Base-by-base conservation (phyloP, 2,797 vertebrate species). In the Xenopus petersii region DNA sequence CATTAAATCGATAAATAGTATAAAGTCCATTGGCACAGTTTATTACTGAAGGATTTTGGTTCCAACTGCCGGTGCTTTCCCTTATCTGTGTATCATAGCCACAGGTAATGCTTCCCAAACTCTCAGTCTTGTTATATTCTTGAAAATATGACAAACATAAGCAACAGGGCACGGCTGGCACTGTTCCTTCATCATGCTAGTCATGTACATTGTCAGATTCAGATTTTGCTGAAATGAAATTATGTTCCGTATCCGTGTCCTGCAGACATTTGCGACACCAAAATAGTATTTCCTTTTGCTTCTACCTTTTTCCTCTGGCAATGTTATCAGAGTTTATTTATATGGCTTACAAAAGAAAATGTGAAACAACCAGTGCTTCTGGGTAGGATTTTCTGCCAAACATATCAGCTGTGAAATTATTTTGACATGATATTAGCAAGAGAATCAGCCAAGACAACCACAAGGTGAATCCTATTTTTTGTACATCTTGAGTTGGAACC, bases 321-420 rank as follows among this genome's bases (percentile, higher is more conserved):
- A 51, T 49, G 56, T 74, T 48, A 21, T 16, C 62, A 10, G 42
- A 15, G 64, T 36, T 60, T 54, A 61, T 71, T 70, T 71, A 61
- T 48, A 59, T 59, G 51, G 54, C 48, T 74, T 60, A 74, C 54
- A 74, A 60, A 67, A 24, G 17, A 49, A 67, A 13, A 64, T 10
- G 4, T 67, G 64, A 74, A 60, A 74, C 24, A 60, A 33, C 17
- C 12, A 10, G 56, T 2, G 68, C 56, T 64, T 64, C 21, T 54
- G 67, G 36, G 48, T 63, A 56, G 58, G 30, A 71, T 61, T 59
- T 55, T 61, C 67, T 10, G 24, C 67, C 63, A 76, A 62, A 76
- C 61, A 42, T 76, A 77, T 77, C 69, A 55, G 55, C 69, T 71
- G 75, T 76, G 75, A 71, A 76, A 71, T 62, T 61, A 76, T 76